These are phyloP conservation scores for Zenarchopterus dispar DNA, from an alignment of 2,797 vertebrate species.

Conservation along the genomic window DNA sequence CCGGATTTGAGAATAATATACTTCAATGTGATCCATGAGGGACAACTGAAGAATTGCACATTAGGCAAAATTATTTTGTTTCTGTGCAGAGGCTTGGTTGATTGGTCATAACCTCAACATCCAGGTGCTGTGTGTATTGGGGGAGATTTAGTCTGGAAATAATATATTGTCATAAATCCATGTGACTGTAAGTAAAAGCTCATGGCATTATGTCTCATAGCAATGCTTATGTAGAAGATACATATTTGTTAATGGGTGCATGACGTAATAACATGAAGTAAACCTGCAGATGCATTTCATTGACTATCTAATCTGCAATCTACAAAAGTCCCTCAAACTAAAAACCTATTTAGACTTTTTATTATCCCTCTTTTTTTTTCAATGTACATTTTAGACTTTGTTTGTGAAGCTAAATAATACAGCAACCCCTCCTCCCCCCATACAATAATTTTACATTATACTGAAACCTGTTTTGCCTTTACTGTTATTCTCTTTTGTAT, in stretches of 20 bases:
- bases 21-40: conserved; percentile 38
- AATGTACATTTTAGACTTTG: not conserved
- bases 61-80: conserved; percentile 50
- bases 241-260: conserved; percentile 13
- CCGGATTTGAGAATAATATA: conserved; percentile 28
- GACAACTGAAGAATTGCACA: conserved; percentile 35
- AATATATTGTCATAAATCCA: conserved; percentile 1
- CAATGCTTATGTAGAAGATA: conserved; percentile 13
- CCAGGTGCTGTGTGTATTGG: conserved; percentile 11
- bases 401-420: no score
- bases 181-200: conserved; percentile 11
- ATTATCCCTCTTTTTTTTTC: conserved; percentile 8
- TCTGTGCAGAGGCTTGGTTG: conserved; percentile 27
- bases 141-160: conserved; percentile 21
- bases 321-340: conserved; percentile 8
- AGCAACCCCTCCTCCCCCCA: no score
- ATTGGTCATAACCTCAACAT: conserved; percentile 35
- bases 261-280: conserved; percentile 15
- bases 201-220: conserved; percentile 8
- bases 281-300: conserved; percentile 8
- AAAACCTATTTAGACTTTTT: conserved; percentile 6
- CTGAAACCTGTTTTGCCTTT: conserved; percentile 22
- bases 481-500: conserved; percentile 12
- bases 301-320: conserved; percentile 22
- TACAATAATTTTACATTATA: conserved; percentile 5